phyloP scores from a whole-genome alignment of 2,113 vertebrate genomes.

The Oncorhynchus mykiss region DNA sequence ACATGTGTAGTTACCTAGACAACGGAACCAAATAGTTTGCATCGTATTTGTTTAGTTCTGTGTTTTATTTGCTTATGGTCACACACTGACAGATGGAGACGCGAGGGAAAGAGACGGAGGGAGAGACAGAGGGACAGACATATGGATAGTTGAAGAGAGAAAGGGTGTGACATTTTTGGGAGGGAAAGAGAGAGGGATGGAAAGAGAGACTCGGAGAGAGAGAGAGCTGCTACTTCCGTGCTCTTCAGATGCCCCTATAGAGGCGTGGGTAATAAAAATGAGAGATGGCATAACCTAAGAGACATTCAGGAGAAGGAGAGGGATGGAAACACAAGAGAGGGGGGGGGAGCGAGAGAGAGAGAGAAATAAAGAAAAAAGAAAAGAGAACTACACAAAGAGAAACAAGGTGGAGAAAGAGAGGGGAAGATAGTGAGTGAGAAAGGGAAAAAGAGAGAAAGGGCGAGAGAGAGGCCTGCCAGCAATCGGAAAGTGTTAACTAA shows the following conservation, averaged over 20 bases:
- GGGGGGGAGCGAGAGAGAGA: not conserved
- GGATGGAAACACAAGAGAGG: no score
- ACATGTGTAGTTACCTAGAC: no score
- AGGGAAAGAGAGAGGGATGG: not conserved
- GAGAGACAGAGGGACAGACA: not conserved
- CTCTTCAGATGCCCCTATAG: constrained; percentile 27
- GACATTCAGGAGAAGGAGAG: no score
- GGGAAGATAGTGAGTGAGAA: not conserved
- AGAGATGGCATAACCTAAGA: constrained; percentile 1
- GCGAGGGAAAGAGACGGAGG: not conserved
- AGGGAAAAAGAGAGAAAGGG: not conserved
- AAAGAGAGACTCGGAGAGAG: not conserved
- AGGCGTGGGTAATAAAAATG: constrained; percentile 12
- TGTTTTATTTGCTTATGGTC: not conserved
- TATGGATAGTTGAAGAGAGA: no score
- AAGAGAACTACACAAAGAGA: not conserved
- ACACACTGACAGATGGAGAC: not conserved
- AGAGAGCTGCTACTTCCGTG: constrained; percentile 7
- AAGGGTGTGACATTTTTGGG: not conserved
- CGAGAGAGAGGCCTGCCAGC: not conserved
- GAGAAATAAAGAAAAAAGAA: not conserved
- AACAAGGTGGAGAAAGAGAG: not conserved
- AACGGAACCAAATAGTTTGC: no score
- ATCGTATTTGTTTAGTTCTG: no score
- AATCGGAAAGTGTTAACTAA: not conserved